Base-by-base conservation (phyloP, 2,113 vertebrate genomes). In the Petroica traversi region DNA sequence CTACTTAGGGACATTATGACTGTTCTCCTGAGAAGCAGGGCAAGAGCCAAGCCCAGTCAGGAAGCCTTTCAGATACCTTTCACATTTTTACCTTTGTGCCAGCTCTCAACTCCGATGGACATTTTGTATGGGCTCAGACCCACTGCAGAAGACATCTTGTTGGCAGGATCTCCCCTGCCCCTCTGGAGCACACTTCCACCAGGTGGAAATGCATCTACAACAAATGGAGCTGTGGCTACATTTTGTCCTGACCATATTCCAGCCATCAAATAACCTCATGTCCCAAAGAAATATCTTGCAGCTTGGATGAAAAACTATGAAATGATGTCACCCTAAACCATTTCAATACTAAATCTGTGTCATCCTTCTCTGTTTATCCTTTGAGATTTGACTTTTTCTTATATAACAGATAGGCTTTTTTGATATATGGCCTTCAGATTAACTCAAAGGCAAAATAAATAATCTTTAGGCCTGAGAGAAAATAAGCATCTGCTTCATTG, bases 381-480 rank as follows among this genome's bases (percentile, higher is more conserved):
- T 88, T 52, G 68, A 57, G 89, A 69, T 88, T 92, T 92, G 31
- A 63, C 33, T 95, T 85, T 74, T 72, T 83, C 29, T 81, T 93
- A 41, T 45, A 67, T 94, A 93, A 90, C 68, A 78, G 64, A 93
- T 83, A 95, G n/a, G 14, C 5, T 4, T 49, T 71, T 92, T 94
- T 94, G 82, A 93, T 88, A 77, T 48, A 83, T n/a, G 63, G 72
- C 63, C n/a, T 96, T 88, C 90, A 92, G 82, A 95, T 94, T 92
- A 96, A 73, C 85, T 89, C 28, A 66, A 93, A 88, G 80, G 87
- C 54, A 95, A 88, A 96, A 93, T 93, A 96, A 94, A 95, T 81
- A 84, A 88, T 91, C 77, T 94, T 91, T 51, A 88, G 55, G 69
- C 57, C 61, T 79, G 54, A 75, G 46, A 75, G 93, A 88, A 96